Percentiles rank a stretch among this genome's conserved stretches.
phyloP scores from a whole-genome alignment of 2,888 invertebrate genomes.

The Myopa tessellatipennis region DNA sequence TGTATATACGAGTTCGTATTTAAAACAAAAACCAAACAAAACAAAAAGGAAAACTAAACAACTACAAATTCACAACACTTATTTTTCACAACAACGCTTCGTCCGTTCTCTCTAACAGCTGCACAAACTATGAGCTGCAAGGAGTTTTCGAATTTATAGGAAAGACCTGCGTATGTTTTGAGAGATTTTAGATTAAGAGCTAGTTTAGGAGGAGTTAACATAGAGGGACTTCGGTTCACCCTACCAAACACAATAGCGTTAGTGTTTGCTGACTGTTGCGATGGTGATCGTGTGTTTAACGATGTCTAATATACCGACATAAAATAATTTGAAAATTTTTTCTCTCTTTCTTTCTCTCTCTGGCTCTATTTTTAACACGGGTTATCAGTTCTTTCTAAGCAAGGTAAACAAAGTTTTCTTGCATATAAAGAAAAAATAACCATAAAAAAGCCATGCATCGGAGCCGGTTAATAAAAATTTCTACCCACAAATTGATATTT shows the following conservation, averaged over 20 bases:
- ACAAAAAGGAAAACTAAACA: no score
- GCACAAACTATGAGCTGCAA: background rate
- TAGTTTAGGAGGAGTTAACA: background rate
- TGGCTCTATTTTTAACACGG: conserved; percentile 6
- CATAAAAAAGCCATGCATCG: no score
- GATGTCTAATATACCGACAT: background rate
- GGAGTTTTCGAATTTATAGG: background rate
- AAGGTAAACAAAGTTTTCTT: no score
- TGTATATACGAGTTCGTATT: no score
- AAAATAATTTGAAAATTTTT: background rate
- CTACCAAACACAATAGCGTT: background rate
- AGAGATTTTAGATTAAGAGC: background rate
- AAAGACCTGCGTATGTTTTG: background rate
- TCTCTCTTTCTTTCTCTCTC: background rate
- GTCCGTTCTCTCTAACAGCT: background rate
- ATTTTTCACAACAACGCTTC: background rate
- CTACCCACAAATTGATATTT: no score
- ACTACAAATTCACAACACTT: no score
- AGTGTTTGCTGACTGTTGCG: no score
- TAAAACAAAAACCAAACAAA: no score
- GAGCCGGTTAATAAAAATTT: no score
- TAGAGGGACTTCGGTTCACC: background rate
- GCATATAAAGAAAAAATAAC: no score
- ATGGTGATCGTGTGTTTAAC: no score
- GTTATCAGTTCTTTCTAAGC: background rate